phyloP scores from a whole-genome alignment of 2,888 invertebrate genomes.

The Mellilla xanthometata region DNA sequence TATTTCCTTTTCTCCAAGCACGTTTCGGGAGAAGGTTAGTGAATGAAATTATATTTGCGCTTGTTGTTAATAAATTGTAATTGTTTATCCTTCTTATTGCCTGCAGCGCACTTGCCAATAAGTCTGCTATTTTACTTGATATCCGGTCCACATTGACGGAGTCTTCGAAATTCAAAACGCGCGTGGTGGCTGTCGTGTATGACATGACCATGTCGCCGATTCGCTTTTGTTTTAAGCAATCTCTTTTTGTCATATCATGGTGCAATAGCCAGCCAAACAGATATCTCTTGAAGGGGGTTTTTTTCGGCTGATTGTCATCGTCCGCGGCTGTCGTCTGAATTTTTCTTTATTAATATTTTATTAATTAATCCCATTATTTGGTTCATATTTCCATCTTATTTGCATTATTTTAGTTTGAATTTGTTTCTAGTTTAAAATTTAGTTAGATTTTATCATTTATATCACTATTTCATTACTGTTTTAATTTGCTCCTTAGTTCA shows the following conservation, averaged over 20 bases:
- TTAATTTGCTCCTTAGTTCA: no score
- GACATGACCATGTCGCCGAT: constrained; percentile 29
- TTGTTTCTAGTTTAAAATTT: no score
- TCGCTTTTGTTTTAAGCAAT: constrained; percentile 51
- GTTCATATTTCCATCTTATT: no score
- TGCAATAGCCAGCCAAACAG: constrained; percentile 17
- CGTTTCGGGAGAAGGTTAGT: constrained; percentile 65
- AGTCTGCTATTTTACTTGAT: not conserved
- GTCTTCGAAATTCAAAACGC: constrained; percentile 47
- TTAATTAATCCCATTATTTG: no score
- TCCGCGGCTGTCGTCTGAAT: no score
- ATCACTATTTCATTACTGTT: no score
- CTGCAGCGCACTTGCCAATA: no score
- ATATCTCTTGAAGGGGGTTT: no score
- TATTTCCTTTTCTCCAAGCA: constrained; percentile 52
- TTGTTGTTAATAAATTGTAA: not conserved
- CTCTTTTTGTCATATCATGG: constrained; percentile 29
- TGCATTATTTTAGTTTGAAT: no score
- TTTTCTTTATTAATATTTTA: no score
- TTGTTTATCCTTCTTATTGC: not conserved
- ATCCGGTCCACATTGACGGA: not conserved
- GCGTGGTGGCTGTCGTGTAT: constrained; percentile 60
- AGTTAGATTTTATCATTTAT: no score
- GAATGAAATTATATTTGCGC: constrained; percentile 21
- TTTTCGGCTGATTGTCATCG: no score